Evolutionary conservation across 2,888 invertebrate species (phyloP).

Genomic region (Nowickia ferox): DNA sequence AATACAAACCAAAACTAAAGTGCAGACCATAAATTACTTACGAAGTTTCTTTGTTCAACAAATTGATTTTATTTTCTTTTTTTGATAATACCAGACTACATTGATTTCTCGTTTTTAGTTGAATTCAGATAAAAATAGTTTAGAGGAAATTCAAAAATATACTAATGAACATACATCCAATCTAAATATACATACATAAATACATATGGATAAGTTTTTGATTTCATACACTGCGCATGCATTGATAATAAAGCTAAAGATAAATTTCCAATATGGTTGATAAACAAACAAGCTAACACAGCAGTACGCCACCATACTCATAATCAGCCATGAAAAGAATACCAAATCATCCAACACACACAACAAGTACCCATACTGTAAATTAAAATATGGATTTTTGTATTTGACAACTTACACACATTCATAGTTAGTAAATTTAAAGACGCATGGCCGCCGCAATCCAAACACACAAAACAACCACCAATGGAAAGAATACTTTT

Average conservation of each 20-base stretch:
- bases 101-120: background rate
- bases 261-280: conserved; percentile 70
- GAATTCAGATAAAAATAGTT: conserved; percentile 15
- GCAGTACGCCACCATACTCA: background rate
- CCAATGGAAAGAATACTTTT: conserved; percentile 69
- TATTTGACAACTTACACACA: conserved; percentile 18
- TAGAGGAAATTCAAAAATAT: background rate
- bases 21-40: conserved; percentile 20
- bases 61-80: conserved; percentile 24
- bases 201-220: background rate
- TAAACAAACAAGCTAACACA: conserved; percentile 7
- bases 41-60: conserved; percentile 6
- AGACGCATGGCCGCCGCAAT: conserved; percentile 69
- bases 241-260: background rate
- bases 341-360: background rate
- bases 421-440: conserved; percentile 10
- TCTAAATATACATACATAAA: too few relatives aligned
- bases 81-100: conserved; percentile 1
- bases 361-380: conserved; percentile 25
- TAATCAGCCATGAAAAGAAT: background rate
- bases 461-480: conserved; percentile 50
- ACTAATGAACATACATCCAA: too few relatives aligned
- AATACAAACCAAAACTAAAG: conserved; percentile 13
- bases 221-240: conserved; percentile 55
- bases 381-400: conserved; percentile 14